Evolutionary conservation across 2,797 vertebrate species (phyloP).

Genomic region (Urosaurus nigricauda): DNA sequence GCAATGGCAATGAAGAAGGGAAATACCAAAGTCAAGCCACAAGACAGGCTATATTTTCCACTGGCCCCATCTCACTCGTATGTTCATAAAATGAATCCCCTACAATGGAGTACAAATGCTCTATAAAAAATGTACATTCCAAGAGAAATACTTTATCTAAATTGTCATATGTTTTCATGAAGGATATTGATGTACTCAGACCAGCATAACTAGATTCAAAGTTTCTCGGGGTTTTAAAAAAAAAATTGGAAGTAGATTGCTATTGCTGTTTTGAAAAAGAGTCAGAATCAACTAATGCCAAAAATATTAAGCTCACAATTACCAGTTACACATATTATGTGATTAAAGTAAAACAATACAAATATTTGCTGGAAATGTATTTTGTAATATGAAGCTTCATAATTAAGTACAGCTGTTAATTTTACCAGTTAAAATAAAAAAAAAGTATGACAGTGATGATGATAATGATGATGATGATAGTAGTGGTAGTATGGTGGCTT

Average conservation of each 20-base stretch:
- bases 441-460: no score
- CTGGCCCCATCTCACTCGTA: conserved; percentile 45
- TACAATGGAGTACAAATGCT: background rate
- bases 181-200: background rate
- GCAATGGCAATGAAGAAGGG: conserved; percentile 71
- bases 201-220: background rate
- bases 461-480: background rate
- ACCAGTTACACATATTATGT: background rate
- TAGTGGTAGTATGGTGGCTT: background rate
- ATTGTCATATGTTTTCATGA: background rate
- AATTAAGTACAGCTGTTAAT: conserved; percentile 28
- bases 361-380: background rate
- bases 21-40: conserved; percentile 61
- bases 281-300: background rate
- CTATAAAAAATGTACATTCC: background rate
- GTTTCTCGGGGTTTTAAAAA: background rate
- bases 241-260: background rate
- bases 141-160: background rate
- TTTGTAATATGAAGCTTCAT: background rate
- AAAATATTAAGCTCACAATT: background rate
- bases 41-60: conserved; percentile 41
- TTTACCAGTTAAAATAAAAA: conserved; percentile 12
- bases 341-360: background rate
- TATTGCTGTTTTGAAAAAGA: conserved; percentile 31
- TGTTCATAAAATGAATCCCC: conserved; percentile 30